Evolutionary conservation across 2,888 invertebrate species (phyloP).

Genomic region (Campoletis raptor): DNA sequence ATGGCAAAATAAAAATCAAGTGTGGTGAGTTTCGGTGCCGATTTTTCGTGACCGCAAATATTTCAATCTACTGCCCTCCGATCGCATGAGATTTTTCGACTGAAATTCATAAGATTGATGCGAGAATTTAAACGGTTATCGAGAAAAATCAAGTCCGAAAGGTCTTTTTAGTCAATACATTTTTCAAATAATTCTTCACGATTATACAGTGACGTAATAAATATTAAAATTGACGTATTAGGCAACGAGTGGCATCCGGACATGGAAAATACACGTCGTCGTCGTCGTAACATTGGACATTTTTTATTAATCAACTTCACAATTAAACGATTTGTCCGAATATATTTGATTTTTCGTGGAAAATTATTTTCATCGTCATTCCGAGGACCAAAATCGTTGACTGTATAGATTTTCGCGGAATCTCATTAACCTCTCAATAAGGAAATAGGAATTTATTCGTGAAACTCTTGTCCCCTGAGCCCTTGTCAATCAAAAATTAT

Average conservation of each 20-base stretch:
- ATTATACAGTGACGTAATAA: not conserved
- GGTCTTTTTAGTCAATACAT: not conserved
- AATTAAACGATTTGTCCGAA: constrained; percentile 2
- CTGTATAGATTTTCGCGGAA: not conserved
- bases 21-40: constrained; percentile 12
- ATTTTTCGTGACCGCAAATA: constrained; percentile 53
- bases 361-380: not conserved
- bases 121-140: constrained; percentile 4
- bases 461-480: not conserved
- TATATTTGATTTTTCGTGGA: not conserved
- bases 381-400: not conserved
- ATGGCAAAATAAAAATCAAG: constrained; percentile 28
- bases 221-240: not conserved
- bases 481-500: constrained; percentile 10
- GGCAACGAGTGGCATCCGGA: not conserved
- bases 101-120: constrained; percentile 8
- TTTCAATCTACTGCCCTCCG: constrained; percentile 40
- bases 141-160: not conserved
- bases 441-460: not conserved
- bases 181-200: not conserved
- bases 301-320: not conserved
- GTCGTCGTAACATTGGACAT: not conserved
- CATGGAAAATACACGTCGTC: not conserved
- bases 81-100: not conserved
- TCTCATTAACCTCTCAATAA: not conserved